These are phyloP conservation scores for Cantharis rustica DNA, from an alignment of 2,888 invertebrate species.

Conservation along the genomic window DNA sequence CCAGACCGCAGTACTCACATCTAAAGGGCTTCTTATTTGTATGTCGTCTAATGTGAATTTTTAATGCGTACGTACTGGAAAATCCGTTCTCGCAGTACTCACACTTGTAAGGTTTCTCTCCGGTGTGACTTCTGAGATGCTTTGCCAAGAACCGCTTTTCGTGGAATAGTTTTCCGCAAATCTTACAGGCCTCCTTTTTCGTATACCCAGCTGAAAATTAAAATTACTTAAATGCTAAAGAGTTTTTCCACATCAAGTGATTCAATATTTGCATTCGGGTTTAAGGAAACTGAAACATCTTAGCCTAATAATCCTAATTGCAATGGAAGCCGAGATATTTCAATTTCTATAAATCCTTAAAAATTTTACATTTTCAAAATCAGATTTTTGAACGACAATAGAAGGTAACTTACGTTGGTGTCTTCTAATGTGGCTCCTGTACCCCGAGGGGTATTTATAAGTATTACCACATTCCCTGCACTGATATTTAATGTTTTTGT, in stretches of 20 bases:
- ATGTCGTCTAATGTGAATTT: conserved; percentile 21
- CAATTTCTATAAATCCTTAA: no score
- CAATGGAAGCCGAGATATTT: no score
- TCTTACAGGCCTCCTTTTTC: not conserved
- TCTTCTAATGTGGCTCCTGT: not conserved
- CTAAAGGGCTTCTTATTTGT: conserved; percentile 26
- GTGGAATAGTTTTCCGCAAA: not conserved
- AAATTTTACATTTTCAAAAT: no score
- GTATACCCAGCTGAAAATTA: not conserved
- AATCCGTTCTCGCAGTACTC: conserved; percentile 24
- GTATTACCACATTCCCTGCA: not conserved
- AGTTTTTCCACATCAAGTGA: no score
- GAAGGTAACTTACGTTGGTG: not conserved
- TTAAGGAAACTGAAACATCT: no score
- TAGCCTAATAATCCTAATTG: no score
- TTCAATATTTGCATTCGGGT: no score
- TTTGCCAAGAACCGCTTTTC: not conserved
- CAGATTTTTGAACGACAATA: no score
- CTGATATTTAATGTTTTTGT: not conserved
- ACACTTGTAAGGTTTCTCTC: conserved; percentile 21
- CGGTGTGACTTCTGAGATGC: conserved; percentile 23
- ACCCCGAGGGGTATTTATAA: not conserved
- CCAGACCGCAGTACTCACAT: conserved; percentile 19
- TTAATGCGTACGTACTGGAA: conserved; percentile 20
- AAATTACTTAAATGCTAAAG: no score